Conservation (phyloP, 2,797 vertebrate genomes). For the Vireo griseus region DNA sequence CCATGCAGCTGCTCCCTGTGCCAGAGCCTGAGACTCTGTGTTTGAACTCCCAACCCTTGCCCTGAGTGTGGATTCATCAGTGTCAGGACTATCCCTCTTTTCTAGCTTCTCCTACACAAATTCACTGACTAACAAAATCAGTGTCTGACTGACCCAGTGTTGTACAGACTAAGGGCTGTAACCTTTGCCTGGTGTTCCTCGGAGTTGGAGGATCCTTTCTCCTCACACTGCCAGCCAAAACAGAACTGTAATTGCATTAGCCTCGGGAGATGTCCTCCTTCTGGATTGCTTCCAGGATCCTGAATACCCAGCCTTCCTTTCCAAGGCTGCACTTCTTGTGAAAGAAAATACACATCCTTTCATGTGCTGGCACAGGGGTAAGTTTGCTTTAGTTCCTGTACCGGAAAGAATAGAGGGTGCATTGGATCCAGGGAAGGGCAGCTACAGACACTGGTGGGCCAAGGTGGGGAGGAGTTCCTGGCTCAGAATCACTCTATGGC, state of each 20-base stretch:
- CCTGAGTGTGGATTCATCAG: not conserved
- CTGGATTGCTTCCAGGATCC: not conserved
- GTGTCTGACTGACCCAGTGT: not conserved
- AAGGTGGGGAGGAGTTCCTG: not conserved
- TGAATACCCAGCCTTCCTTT: not conserved
- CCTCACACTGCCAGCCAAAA: not conserved
- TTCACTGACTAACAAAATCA: not conserved
- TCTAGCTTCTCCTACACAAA: not conserved
- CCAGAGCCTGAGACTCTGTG: not conserved
- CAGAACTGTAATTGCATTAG: not conserved
- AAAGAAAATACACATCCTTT: not conserved
- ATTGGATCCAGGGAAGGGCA: not conserved
- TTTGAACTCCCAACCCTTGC: not conserved
- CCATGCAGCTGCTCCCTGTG: not conserved
- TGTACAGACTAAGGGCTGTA: not conserved
- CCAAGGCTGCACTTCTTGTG: not conserved
- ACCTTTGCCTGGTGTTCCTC: not conserved
- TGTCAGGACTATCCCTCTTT: not conserved
- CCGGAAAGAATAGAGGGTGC: not conserved
- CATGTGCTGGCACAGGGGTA: not conserved
- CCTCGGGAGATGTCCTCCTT: not conserved
- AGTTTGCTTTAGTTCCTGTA: not conserved
- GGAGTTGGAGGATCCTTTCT: not conserved
- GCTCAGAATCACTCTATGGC: not conserved
- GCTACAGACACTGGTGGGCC: accelerated